These are phyloP conservation scores for Centropyge bicolor DNA, from an alignment of 2,797 vertebrate genomes.

Conservation along the genomic window DNA sequence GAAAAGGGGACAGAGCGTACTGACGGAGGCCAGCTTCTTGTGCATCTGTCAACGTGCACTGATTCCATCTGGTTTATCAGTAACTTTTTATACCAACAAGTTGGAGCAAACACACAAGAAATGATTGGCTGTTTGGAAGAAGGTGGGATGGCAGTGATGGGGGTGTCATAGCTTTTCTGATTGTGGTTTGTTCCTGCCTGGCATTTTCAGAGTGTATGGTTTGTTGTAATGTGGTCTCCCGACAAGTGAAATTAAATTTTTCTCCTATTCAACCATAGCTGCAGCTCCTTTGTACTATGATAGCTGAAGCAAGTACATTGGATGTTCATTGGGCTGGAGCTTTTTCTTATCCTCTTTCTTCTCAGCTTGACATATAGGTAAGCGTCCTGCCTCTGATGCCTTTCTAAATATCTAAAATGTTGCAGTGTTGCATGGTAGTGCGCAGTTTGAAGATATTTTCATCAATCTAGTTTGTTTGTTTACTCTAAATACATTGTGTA, in stretches of 20 bases:
- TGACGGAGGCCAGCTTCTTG: not conserved
- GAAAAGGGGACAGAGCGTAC: constrained; percentile 3
- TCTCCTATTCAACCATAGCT: constrained; percentile 3
- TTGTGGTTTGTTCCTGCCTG: constrained; percentile 12
- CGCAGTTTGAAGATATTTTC: not conserved
- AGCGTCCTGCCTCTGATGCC: constrained; percentile 30
- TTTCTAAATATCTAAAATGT: not conserved
- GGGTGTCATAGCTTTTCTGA: constrained; percentile 20
- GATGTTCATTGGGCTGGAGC: constrained; percentile 11
- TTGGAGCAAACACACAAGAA: constrained; percentile 57
- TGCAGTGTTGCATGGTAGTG: not conserved
- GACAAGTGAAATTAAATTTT: not conserved
- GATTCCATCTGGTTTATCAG: constrained; percentile 79
- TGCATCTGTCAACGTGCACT: constrained; percentile 63
- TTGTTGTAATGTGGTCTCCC: constrained; percentile 13
- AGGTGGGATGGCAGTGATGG: constrained; percentile 26
- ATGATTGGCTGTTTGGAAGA: constrained; percentile 65
- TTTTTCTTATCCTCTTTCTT: constrained; percentile 4
- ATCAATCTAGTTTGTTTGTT: not conserved
- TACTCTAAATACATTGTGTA: not conserved
- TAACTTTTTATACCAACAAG: constrained; percentile 66
- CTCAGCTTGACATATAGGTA: constrained; percentile 58
- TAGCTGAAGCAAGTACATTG: not conserved
- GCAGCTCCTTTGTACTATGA: not conserved
- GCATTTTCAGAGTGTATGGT: not conserved